Base-by-base conservation (phyloP, 1,140 invertebrate species). In the Megathymus violae region DNA sequence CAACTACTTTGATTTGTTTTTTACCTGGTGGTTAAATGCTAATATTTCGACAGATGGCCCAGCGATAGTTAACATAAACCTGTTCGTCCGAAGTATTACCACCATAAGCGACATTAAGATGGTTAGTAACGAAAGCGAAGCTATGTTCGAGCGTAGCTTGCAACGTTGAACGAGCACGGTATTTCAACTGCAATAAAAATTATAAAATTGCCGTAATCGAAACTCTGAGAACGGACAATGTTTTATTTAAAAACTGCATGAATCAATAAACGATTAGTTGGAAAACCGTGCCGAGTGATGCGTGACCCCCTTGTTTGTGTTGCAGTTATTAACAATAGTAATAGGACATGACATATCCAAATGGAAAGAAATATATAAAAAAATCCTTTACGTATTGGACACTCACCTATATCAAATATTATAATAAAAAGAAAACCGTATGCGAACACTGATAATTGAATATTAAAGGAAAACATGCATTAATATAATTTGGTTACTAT, bases 51-150 rank as follows among this genome's bases (percentile, higher is more conserved):
- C 95, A 97, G 96, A 97, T 96, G 96, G 96, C 91, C 96, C 97
- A 88, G 96, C 96, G 86, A 95, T 97, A 94, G 96, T 97, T 92
- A 95, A 94, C 93, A 97, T 98, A 93, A 98, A 98, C 95, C 95
- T 98, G 93, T 98, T 97, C 95, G 96, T 98, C 88, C 94, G 97
- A 94, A 97, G 96, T 94, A 98, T 98, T 92, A 96, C 96, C 85
- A 98, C 97, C 91, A 98, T 98, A 94, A 98, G 97, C 95, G 97
- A 98, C 95, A 98, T 98, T 93, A 98, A 98, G 93, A 98, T 98
- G 97, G 97, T 97, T 96, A 97, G 96, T 96, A 80, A 74, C 15
- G 41, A 47, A 56, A 54, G 52, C 48, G 67, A 69, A 62, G 69
- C 36, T 16, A 41, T 11, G 22, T 22, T 22, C 19, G 19, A 22